Evolutionary conservation across 2,888 invertebrate genomes (phyloP).

Genomic region (Hermaeophaga mercurialis): DNA sequence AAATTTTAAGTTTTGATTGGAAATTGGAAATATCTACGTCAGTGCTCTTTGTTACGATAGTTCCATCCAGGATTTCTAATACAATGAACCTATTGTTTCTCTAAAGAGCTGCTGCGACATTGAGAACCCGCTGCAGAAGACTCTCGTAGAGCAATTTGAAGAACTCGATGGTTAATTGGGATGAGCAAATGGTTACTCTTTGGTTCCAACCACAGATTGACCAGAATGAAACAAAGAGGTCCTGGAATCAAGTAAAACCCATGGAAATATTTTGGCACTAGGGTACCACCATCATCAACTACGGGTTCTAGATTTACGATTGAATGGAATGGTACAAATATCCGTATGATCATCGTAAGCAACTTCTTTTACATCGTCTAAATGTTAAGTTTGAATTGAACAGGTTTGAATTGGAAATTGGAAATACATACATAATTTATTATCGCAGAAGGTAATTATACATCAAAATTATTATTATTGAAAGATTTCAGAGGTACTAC

Average conservation of each 20-base stretch:
- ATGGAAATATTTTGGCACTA: slow-evolving; percentile 61
- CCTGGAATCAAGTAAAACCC: slow-evolving; percentile 61
- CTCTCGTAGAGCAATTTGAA: slow-evolving; percentile 56
- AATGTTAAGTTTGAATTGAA: no score
- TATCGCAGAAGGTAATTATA: no score
- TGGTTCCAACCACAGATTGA: slow-evolving; percentile 59
- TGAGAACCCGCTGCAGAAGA: slow-evolving; percentile 51
- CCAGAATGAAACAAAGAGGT: slow-evolving; percentile 61
- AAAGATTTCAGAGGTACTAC: no score
- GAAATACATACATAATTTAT: no score
- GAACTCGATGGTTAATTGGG: slow-evolving; percentile 61
- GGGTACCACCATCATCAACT: slow-evolving; percentile 58
- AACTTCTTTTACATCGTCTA: no score
- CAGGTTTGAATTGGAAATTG: no score
- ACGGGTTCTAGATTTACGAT: background rate
- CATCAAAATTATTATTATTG: no score
- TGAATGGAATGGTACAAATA: no score
- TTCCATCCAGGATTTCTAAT: slow-evolving; percentile 60
- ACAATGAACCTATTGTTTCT: slow-evolving; percentile 57
- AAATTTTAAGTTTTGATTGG: background rate
- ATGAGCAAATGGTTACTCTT: slow-evolving; percentile 63
- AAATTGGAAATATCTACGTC: no score
- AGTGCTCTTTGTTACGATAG: slow-evolving; percentile 60
- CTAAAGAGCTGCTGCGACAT: slow-evolving; percentile 38
- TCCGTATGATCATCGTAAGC: no score